Conservation (phyloP, 2,113 vertebrate genomes). For the Plestiodon gilberti region DNA sequence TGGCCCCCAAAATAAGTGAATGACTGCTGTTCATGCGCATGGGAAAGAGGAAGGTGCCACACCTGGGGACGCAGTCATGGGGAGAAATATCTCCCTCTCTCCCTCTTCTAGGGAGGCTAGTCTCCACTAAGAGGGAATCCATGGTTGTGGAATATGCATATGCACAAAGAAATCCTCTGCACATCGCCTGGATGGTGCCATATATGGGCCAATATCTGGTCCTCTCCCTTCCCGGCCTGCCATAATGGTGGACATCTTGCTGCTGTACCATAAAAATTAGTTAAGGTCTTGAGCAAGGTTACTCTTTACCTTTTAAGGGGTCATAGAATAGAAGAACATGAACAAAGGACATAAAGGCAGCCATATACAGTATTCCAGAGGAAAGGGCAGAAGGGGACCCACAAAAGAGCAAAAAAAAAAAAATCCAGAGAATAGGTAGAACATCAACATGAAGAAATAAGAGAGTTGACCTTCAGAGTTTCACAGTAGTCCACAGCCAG, state of each 20-base stretch:
- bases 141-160: neutral
- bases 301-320: neutral
- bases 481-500: neutral
- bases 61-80: neutral
- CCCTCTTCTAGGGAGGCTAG: neutral
- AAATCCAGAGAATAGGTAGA: neutral
- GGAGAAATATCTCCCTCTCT: neutral
- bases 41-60: too few relatives aligned
- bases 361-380: conserved; percentile 22
- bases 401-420: neutral
- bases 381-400: neutral
- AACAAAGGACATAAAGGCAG: conserved; percentile 21
- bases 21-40: neutral
- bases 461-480: conserved; percentile 14
- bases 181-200: neutral
- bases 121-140: neutral
- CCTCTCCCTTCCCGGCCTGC: neutral
- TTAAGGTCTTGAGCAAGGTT: neutral
- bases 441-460: conserved; percentile 4
- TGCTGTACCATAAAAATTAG: neutral
- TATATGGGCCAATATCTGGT: too few relatives aligned
- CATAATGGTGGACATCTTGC: neutral
- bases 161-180: neutral
- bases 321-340: neutral
- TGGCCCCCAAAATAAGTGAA: too few relatives aligned